phyloP scores from a whole-genome alignment of 2,113 vertebrate species.

The Cathartes aura region DNA sequence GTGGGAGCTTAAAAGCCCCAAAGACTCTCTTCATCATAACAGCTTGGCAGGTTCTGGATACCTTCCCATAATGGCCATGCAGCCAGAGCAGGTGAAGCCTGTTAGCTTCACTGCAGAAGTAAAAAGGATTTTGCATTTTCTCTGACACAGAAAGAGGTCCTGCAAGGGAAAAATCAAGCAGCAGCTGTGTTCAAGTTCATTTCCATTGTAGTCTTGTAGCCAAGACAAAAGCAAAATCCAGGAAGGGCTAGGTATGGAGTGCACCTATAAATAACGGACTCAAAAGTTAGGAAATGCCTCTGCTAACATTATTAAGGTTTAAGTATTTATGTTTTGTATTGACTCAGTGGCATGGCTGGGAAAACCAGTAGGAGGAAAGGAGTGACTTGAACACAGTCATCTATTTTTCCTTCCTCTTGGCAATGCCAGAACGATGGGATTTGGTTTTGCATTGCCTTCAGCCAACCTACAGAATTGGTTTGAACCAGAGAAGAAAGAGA shows the following conservation, averaged over 20 bases:
- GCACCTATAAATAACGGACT: not conserved
- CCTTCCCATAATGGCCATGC: not conserved
- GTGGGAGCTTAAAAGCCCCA: not conserved
- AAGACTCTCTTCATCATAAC: not conserved
- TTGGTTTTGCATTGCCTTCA: not conserved
- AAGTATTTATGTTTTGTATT: not conserved
- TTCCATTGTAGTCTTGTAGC: not conserved
- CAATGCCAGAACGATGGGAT: not conserved
- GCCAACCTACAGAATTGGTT: not conserved
- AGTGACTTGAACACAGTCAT: not conserved
- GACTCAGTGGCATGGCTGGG: not conserved
- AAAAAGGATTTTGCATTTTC: not conserved
- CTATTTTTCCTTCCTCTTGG: not conserved
- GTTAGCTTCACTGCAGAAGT: not conserved
- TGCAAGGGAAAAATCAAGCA: not conserved
- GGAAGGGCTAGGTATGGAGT: not conserved
- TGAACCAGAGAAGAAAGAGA: not conserved
- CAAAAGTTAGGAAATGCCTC: not conserved
- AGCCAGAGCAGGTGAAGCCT: not conserved
- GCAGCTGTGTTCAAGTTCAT: not conserved
- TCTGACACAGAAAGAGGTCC: not conserved
- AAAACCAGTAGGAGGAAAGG: not conserved
- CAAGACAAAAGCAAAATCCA: not conserved
- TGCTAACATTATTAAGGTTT: not conserved
- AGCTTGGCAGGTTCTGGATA: not conserved